Percentiles rank a stretch among this genome's conserved stretches.
These are phyloP conservation scores for Microtus pennsylvanicus DNA, from an alignment of 2,113 vertebrate genomes.

Conservation along the genomic window DNA sequence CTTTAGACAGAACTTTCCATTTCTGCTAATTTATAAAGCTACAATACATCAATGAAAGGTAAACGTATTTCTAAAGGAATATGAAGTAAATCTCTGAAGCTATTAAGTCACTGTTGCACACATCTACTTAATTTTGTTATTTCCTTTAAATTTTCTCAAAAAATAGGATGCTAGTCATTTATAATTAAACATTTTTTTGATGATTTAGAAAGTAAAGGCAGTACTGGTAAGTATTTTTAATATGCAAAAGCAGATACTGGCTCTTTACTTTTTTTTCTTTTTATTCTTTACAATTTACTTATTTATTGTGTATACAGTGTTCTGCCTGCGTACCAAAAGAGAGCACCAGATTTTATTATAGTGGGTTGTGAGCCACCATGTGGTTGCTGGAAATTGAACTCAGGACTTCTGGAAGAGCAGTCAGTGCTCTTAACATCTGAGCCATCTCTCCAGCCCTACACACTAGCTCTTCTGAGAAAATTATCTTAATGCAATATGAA, in stretches of 20 bases:
- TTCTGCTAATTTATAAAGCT: constrained; percentile 47
- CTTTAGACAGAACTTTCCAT: neutral
- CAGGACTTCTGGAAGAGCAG: no score
- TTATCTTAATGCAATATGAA: neutral
- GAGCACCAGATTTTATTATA: no score
- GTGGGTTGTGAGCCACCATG: no score
- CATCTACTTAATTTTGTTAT: constrained; percentile 41
- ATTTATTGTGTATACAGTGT: no score
- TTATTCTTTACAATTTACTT: no score
- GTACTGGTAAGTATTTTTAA: neutral
- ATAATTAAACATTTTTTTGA: neutral
- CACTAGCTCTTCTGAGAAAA: neutral
- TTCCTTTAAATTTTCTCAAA: constrained; percentile 37
- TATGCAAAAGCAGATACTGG: neutral
- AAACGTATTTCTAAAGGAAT: constrained; percentile 21
- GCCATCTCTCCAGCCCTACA: no score
- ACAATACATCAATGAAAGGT: neutral
- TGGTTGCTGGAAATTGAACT: no score
- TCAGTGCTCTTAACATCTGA: no score
- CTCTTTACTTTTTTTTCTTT: neutral
- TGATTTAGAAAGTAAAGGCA: constrained; percentile 19
- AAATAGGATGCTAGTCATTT: neutral
- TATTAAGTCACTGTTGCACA: neutral
- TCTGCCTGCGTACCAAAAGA: no score
- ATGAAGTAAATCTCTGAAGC: neutral